These are phyloP conservation scores for Miltochrista miniata DNA, from an alignment of 2,888 invertebrate genomes.

Conservation along the genomic window DNA sequence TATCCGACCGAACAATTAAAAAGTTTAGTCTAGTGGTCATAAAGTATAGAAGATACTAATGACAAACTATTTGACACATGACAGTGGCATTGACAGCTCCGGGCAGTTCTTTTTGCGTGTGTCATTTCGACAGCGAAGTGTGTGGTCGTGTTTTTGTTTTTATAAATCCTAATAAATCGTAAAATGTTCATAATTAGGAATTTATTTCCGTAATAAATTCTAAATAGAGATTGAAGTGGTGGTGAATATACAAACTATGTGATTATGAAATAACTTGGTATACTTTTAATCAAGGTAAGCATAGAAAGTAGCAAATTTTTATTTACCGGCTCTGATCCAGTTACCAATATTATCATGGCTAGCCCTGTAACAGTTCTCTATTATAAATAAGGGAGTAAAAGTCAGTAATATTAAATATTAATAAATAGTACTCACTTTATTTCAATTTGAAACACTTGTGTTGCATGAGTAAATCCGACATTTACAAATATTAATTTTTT, in stretches of 20 bases:
- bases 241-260: conserved; percentile 50
- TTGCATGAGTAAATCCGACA: too few relatives aligned
- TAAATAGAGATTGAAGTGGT: conserved; percentile 47
- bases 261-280: conserved; percentile 38
- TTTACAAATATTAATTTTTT: too few relatives aligned
- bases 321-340: conserved; percentile 7
- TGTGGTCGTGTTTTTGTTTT: conserved; percentile 64
- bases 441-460: background rate
- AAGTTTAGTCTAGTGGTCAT: background rate
- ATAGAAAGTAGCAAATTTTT: conserved; percentile 6
- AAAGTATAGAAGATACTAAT: background rate
- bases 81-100: background rate
- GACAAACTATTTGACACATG: background rate
- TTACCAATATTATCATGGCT: conserved; percentile 1
- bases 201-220: conserved; percentile 43
- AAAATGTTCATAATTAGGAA: conserved; percentile 59
- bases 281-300: conserved; percentile 31
- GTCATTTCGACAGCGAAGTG: conserved; percentile 47
- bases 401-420: background rate
- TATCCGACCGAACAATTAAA: too few relatives aligned
- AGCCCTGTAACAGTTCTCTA: background rate
- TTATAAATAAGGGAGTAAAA: background rate
- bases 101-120: conserved; percentile 2
- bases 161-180: conserved; percentile 49
- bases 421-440: background rate